Base-by-base conservation (phyloP, 1,140 invertebrate genomes). In the Drosophila yakuba region DNA sequence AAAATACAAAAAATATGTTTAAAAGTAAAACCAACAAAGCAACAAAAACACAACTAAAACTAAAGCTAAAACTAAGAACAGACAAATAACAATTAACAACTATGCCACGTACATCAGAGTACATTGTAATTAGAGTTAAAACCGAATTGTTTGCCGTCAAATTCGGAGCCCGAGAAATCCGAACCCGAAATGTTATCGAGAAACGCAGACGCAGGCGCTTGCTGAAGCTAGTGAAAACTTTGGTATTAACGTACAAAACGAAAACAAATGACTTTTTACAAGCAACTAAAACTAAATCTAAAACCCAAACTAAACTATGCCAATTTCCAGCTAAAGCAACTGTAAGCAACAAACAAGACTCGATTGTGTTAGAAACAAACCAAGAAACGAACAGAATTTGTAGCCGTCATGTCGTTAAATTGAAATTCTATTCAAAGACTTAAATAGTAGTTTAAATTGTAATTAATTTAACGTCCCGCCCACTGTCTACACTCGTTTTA, bases 211-310 rank as follows among this genome's bases (percentile, higher is more conserved):
- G 80, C 64, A 58, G 67, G 71, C 68, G 71, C 72, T 64, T 80
- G 73, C 67, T 85, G 57, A 73, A 80, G 58, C 71, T 80, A 73
- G 58, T 74, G 38, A 68, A 55, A 69, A 66, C 54, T 78, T 81
- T 85, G 66, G 64, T 78, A 81, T 69, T 50, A 76, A 76, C 75
- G 75, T 79, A 88, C 79, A 88, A 84, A 84, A 63, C 67, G 48
- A 74, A 58, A 68, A 74, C 56, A 66, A 89, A 78, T 86, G 78
- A 88, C 84, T 76, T 84, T 84, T 67, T 67, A 84, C 60, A 84
- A 38, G 58, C 69, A 51, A 83, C 41, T 14, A 50, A 25, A 64
- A 45, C 38, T 44, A 50, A 45, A 45, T 45, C 51, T 44, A 68
- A 15, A 77, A 25, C 25, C 25, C 25, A 25, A 25, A 66, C 63